Percentiles rank a stretch among this genome's conserved stretches.
phyloP scores from a whole-genome alignment of 1,140 invertebrate genomes.

The Drosophila sp. region DNA sequence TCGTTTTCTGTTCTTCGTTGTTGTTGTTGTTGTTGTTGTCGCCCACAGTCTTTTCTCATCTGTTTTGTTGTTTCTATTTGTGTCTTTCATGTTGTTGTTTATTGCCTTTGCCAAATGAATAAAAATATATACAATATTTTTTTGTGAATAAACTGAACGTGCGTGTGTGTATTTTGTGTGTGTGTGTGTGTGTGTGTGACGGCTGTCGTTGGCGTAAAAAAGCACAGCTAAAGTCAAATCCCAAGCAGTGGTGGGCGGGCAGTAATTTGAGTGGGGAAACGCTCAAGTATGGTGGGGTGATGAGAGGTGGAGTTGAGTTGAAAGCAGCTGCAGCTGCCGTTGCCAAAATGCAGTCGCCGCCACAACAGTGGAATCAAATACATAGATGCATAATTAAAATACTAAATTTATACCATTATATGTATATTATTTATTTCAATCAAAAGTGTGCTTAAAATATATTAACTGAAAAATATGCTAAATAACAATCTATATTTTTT shows the following conservation, averaged over 20 bases:
- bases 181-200: conserved; percentile 40
- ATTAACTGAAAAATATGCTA: not conserved
- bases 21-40: conserved; percentile 68
- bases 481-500: not conserved
- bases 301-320: conserved; percentile 45
- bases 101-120: conserved; percentile 80
- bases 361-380: conserved; percentile 35
- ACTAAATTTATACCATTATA: no score
- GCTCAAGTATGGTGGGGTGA: conserved; percentile 42
- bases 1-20: conserved; percentile 49
- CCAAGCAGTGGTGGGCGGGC: conserved; percentile 68
- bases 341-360: conserved; percentile 54
- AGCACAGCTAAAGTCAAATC: conserved; percentile 59
- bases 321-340: conserved; percentile 61
- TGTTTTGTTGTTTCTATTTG: conserved; percentile 50
- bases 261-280: conserved; percentile 49
- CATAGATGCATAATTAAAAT: not conserved
- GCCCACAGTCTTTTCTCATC: conserved; percentile 59
- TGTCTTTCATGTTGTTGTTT: conserved; percentile 57
- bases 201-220: conserved; percentile 68
- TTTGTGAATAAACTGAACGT: conserved; percentile 65
- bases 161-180: conserved; percentile 24
- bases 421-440: no score
- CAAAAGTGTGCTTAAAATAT: not conserved
- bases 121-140: conserved; percentile 81